Conservation (phyloP, 2,888 invertebrate genomes). For the Dorcus parallelipipedus region DNA sequence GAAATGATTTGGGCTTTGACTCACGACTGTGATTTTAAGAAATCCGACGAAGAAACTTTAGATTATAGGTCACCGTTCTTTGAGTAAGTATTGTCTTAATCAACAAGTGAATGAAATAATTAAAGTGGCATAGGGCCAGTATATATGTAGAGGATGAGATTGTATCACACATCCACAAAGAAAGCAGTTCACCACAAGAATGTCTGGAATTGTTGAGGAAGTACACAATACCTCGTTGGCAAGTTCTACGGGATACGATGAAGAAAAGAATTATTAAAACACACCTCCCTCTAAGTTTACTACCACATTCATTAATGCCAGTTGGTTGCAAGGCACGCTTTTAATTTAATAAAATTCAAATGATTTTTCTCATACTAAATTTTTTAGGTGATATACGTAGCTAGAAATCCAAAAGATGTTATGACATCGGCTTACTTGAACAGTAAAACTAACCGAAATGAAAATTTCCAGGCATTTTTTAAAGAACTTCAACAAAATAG, state of each 20-base stretch:
- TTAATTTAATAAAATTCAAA: background rate
- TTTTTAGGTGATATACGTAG: conserved; percentile 71
- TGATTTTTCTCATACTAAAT: no score
- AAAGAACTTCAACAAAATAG: conserved; percentile 63
- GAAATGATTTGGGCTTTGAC: conserved; percentile 77
- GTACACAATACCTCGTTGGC: conserved; percentile 57
- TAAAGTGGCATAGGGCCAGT: background rate
- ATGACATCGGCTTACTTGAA: conserved; percentile 80
- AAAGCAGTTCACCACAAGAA: background rate
- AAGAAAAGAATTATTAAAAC: conserved; percentile 61
- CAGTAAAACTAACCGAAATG: conserved; percentile 50
- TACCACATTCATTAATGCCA: conserved; percentile 57
- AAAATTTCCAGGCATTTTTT: conserved; percentile 67
- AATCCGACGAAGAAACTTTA: conserved; percentile 57
- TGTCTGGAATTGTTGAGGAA: conserved; percentile 38
- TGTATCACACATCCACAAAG: conserved; percentile 22
- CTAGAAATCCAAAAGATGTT: conserved; percentile 82
- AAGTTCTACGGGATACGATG: conserved; percentile 44
- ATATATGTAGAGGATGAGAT: conserved; percentile 55
- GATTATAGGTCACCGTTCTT: conserved; percentile 72
- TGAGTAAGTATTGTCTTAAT: conserved; percentile 59
- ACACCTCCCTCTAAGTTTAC: conserved; percentile 66
- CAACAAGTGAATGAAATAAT: background rate
- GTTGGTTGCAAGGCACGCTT: conserved; percentile 45
- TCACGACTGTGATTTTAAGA: conserved; percentile 69